These are phyloP conservation scores for Trididemnum nubilum DNA, from an alignment of 23 tunicate species.

Conservation along the genomic window DNA sequence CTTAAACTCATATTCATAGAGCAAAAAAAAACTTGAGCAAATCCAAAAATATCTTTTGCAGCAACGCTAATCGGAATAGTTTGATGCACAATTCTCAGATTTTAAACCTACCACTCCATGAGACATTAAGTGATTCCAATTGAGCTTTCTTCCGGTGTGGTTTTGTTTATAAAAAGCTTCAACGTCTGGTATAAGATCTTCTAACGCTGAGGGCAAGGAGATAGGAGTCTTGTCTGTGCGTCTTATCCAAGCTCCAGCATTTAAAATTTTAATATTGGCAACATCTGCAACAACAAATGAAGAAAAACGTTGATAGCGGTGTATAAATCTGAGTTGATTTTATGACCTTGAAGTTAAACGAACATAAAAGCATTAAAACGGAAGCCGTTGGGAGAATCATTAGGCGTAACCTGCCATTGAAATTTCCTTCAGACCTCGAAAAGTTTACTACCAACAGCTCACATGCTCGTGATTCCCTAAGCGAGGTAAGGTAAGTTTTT, in stretches of 20 bases:
- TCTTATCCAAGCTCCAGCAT: conserved; percentile 93
- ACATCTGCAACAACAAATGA: conserved; percentile 29
- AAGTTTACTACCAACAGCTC: no score
- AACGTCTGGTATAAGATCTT: conserved; percentile 76
- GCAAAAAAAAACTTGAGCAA: no score
- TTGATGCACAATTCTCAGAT: no score
- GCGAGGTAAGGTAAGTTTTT: no score
- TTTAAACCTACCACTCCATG: conserved; percentile 63
- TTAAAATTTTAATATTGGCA: conserved; percentile 79
- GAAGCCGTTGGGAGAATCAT: no score
- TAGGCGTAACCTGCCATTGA: no score
- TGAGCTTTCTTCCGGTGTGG: conserved; percentile 82
- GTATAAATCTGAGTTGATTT: background rate
- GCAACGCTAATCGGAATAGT: no score
- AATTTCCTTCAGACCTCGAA: no score
- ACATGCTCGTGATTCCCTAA: no score
- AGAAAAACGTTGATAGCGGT: background rate
- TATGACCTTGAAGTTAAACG: background rate
- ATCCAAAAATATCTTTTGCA: no score
- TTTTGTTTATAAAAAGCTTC: conserved; percentile 78
- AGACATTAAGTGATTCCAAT: conserved; percentile 89
- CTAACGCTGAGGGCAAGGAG: conserved; percentile 72
- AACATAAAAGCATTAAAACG: background rate
- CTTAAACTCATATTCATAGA: no score
- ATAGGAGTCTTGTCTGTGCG: conserved; percentile 68